Conservation (phyloP, 2,113 vertebrate species). For the Malurus cyaneus region DNA sequence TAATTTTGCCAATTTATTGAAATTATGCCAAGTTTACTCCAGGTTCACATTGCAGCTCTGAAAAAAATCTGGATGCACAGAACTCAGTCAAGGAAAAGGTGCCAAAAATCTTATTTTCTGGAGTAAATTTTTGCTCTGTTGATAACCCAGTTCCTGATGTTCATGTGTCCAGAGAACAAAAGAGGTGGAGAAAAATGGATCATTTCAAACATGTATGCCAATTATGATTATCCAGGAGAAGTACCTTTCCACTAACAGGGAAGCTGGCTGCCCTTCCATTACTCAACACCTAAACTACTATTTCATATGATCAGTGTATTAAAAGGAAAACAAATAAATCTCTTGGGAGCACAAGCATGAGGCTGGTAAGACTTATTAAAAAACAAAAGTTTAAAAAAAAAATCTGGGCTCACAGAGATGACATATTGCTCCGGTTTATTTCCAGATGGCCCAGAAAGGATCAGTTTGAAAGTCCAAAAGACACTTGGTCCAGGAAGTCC, state of each 20-base stretch:
- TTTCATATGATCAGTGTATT: not conserved
- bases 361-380: not conserved
- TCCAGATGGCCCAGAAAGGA: constrained; percentile 27
- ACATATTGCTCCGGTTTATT: constrained; percentile 4
- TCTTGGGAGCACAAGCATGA: not conserved
- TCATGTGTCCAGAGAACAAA: not conserved
- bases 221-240: not conserved
- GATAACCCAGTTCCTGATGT: not conserved
- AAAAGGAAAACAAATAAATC: not conserved
- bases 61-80: not conserved
- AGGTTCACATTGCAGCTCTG: not conserved
- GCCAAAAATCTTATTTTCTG: not conserved
- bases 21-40: not conserved
- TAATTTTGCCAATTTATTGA: not conserved
- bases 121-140: not conserved
- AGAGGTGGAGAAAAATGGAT: not conserved
- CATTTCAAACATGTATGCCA: not conserved
- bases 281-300: not conserved
- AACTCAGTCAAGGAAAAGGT: not conserved
- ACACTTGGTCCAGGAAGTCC: not conserved
- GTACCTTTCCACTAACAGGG: not conserved
- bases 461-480: not conserved
- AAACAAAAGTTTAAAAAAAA: not conserved
- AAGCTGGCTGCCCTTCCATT: not conserved
- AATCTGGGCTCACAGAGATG: not conserved